Base-by-base conservation (phyloP, 2,888 invertebrate species). In the Acronicta leporina region DNA sequence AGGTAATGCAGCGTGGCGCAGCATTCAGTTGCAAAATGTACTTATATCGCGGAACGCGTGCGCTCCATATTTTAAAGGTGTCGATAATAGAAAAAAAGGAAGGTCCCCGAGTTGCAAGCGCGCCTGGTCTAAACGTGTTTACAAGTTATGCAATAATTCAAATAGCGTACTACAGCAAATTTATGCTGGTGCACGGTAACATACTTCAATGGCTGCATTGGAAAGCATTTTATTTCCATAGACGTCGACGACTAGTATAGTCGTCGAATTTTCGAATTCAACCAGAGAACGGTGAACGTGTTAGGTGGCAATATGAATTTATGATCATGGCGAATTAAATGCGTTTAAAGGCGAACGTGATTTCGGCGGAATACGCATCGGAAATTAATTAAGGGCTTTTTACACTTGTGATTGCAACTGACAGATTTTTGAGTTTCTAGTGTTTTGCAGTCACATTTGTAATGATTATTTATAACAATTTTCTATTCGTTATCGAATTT, bases 121-220 rank as follows among this genome's bases (percentile, higher is more conserved):
- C 81, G 85, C 78, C 79, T 82, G 87, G 83, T 87, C 87, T 87
- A 87, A 87, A 87, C 90, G 88, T 92, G 92, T 93, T 92, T 93
- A 93, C 93, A 92, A 92, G 90, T 92, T 92, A 92, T 91, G 90
- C 89, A 89, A 92, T 93, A 92, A 93, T 91, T 94, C 92, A 92
- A 92, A 92, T 88, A 88, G 85, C 87, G 87, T 88, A 85, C 81
- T 88, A 88, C 87, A 85, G 89, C 83, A 92, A 93, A 92, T 93
- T 90, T 92, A 93, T 93, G 90, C 92, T 84, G 86, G 84, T 84
- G 85, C 91, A 92, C 90, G 89, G 88, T 86, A 90, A 90, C 92
- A 91, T 87, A 91, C 92, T 91, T 92, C 87, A 92, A 93, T 91
- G 85, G 90, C 87, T 91, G 92, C 91, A 92, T 91, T 89, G 87